phyloP scores from a whole-genome alignment of 1,140 invertebrate genomes.

The Galleria mellonella region DNA sequence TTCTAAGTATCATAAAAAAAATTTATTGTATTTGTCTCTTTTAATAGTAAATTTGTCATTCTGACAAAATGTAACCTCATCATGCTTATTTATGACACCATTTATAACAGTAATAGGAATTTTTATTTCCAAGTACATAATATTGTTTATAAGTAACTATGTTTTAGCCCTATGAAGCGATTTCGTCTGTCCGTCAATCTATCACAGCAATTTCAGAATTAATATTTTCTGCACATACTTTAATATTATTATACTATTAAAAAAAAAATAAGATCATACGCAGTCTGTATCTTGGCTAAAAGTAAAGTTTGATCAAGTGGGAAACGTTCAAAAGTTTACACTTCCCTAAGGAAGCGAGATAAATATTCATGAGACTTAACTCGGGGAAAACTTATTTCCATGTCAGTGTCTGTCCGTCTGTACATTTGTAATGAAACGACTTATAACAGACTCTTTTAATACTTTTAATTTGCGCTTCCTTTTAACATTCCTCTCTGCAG shows the following conservation, averaged over 20 bases:
- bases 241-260: background rate
- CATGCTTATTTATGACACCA: too few species aligned
- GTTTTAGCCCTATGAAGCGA: too few species aligned
- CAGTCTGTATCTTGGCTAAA: conserved; percentile 21
- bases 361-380: conserved; percentile 65
- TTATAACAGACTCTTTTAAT: conserved; percentile 39
- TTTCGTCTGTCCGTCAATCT: too few species aligned
- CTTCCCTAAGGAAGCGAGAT: conserved; percentile 44
- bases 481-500: conserved; percentile 16
- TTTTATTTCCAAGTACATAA: too few species aligned
- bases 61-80: too few species aligned
- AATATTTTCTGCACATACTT: background rate
- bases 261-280: conserved; percentile 6
- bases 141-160: too few species aligned
- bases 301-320: conserved; percentile 64
- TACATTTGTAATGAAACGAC: conserved; percentile 49
- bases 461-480: conserved; percentile 25
- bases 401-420: conserved; percentile 47
- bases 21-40: too few species aligned
- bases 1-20: too few species aligned
- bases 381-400: conserved; percentile 53
- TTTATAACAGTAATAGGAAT: too few species aligned
- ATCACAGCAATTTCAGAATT: too few species aligned
- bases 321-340: conserved; percentile 56
- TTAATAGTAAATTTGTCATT: too few species aligned